Evolutionary conservation across 2,113 vertebrate genomes (phyloP), one percentile per base, ranked within the genome.

Genomic region (Lutjanus erythropterus): DNA sequence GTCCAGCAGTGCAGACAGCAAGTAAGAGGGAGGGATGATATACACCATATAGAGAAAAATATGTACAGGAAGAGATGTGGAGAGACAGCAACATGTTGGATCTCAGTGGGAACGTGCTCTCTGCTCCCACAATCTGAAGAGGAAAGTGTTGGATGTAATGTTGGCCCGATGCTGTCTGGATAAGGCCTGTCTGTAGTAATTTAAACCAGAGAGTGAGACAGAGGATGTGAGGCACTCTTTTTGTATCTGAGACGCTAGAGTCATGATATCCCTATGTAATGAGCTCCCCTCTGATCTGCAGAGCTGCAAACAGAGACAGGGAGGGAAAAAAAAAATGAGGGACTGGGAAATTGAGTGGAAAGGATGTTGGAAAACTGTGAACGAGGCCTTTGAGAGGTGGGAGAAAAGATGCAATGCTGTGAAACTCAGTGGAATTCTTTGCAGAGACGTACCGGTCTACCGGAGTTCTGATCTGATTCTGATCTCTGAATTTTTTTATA

Each of bases 131-230:
- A 74, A 44, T 80, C 70, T 76, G 75, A 88, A 72, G 19, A 44
- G 79, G 59, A 86, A 82, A 86, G 53, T 75, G 77, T 77, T 71
- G 89, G 62, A 86, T 72, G 80, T 49, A 52, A 68, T 67, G 85
- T 66, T 83, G 81, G 81, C 73, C 37, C 19, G 85, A 90, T 93
- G 81, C 76, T 80, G 80, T 84, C 74, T 76, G 86, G 91, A 92
- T 90, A 90, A 88, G 74, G 67, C 71, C 82, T n/a, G 77, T 85
- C 75, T 86, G 56, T 71, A 47, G 74, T 91, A 85, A 94, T 89
- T 90, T 86, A 84, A 88, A 88, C 78, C 88, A 90, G 84, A 92
- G 72, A 41, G 71, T 15, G 67, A 77, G 68, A 58, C 58, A 6
- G 76, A 87, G 71, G 71, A 71, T 69, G 78, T 82, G 85, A 86